Evolutionary conservation across 2,113 vertebrate genomes (phyloP).

Genomic region (Seriola quinqueradiata): DNA sequence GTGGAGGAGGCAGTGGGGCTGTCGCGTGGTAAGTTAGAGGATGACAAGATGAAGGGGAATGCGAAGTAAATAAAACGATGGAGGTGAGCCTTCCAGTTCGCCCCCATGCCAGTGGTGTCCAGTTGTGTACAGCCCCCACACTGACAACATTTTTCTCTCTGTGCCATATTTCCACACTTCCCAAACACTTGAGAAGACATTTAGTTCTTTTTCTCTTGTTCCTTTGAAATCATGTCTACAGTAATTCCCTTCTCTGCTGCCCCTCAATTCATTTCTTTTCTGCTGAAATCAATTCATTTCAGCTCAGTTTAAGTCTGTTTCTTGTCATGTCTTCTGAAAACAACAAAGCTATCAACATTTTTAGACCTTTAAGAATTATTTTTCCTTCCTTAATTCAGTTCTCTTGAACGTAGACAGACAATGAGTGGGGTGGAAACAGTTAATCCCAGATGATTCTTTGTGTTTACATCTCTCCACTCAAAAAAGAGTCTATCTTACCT

Average conservation of each 20-base stretch:
- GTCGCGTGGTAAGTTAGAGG: constrained; percentile 8
- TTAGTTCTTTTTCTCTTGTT: constrained; percentile 2
- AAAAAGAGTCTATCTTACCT: constrained; percentile 70
- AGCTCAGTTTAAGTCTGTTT: constrained; percentile 12
- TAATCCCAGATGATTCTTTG: background rate
- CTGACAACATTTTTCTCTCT: constrained; percentile 24
- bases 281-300: constrained; percentile 11
- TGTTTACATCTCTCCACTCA: constrained; percentile 5
- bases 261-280: background rate
- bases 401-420: background rate
- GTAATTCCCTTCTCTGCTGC: background rate
- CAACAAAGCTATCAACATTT: background rate
- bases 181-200: background rate
- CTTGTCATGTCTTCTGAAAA: background rate
- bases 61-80: constrained; percentile 19
- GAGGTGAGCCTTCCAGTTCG: constrained; percentile 7
- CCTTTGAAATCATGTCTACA: background rate
- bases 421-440: background rate
- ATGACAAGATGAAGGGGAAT: constrained; percentile 13
- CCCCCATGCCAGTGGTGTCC: constrained; percentile 22
- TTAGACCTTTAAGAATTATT: background rate
- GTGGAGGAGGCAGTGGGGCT: background rate
- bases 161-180: constrained; percentile 13
- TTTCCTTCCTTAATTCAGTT: background rate
- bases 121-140: constrained; percentile 16